phyloP scores from a whole-genome alignment of 2,797 vertebrate species.

The Cercopithecus diana region DNA sequence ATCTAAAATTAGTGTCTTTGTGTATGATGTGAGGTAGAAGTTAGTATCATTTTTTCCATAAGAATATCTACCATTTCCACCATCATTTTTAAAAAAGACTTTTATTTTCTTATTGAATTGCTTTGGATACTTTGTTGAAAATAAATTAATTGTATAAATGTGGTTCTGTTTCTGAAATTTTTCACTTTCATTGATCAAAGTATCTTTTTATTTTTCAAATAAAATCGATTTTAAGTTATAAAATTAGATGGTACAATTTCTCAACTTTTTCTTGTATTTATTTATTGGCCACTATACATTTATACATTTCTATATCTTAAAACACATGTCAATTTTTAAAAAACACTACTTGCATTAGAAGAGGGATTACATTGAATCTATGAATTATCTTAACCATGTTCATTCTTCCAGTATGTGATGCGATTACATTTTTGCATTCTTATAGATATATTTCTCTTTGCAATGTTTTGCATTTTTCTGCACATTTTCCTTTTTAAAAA shows the following conservation, averaged over 20 bases:
- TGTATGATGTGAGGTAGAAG: not conserved
- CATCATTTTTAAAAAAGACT: not conserved
- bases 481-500: not conserved
- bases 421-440: not conserved
- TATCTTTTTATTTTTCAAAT: not conserved
- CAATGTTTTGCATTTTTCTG: not conserved
- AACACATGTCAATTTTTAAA: not conserved
- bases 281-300: not conserved
- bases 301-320: not conserved
- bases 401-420: not conserved
- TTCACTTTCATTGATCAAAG: not conserved
- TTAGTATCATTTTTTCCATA: not conserved
- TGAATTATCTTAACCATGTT: not conserved
- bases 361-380: not conserved
- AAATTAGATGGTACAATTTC: not conserved
- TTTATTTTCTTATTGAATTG: not conserved
- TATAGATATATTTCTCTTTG: not conserved
- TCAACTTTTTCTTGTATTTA: not conserved
- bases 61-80: not conserved
- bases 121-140: not conserved
- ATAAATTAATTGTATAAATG: not conserved
- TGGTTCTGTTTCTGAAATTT: not conserved
- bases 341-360: not conserved
- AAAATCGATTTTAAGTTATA: not conserved
- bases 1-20: not conserved